Conservation (phyloP, 2,797 vertebrate species). For the Prunella strophiata region DNA sequence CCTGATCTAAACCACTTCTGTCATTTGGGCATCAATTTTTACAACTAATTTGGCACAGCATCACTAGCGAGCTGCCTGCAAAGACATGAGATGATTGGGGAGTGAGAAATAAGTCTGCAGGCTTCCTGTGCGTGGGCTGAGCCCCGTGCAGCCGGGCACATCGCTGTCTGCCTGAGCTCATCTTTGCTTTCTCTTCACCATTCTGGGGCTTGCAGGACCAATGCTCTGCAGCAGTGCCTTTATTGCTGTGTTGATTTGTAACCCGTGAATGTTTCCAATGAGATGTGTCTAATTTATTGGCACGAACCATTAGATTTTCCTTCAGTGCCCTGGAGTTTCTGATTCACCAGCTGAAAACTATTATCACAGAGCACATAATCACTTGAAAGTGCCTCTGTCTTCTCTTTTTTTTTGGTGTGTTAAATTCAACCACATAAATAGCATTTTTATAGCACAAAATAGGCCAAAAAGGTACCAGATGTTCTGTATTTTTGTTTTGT, state of each 20-base stretch:
- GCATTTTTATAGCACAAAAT: not conserved
- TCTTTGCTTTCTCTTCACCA: not conserved
- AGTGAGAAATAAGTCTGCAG: conserved; percentile 31
- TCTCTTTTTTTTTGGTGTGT: not conserved
- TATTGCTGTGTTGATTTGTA: conserved; percentile 24
- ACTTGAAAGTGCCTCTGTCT: not conserved
- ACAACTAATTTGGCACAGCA: conserved; percentile 36
- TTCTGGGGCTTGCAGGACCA: not conserved
- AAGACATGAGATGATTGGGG: not conserved
- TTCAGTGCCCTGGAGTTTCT: conserved; percentile 33
- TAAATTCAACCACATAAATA: not conserved
- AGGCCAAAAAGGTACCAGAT: not conserved
- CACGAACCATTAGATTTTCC: conserved; percentile 3
- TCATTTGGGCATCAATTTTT: conserved; percentile 41
- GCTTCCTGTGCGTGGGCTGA: not conserved
- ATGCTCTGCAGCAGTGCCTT: not conserved
- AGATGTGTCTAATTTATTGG: conserved; percentile 27
- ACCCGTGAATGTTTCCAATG: not conserved
- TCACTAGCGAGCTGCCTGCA: not conserved
- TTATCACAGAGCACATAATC: conserved; percentile 10
- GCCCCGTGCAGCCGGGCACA: not conserved
- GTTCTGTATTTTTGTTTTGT: not conserved
- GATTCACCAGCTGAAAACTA: conserved; percentile 48
- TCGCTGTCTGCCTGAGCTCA: conserved; percentile 13
- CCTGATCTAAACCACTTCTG: conserved; percentile 22